These are phyloP conservation scores for Drosophila takahashii DNA, from an alignment of 1,140 invertebrate genomes.

Conservation along the genomic window DNA sequence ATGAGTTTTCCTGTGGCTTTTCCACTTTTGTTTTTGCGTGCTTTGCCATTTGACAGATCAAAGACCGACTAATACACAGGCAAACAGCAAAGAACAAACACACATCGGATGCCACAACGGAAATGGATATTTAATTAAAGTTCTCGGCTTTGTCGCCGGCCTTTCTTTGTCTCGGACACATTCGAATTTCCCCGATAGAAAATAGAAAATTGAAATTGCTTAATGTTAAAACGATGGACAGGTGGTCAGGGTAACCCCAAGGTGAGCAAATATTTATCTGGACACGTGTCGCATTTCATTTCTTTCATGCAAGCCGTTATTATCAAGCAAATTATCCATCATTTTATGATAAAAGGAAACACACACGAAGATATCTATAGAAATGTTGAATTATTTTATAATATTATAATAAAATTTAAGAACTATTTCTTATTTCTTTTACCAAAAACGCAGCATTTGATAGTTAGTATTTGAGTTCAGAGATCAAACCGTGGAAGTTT, in stretches of 20 bases:
- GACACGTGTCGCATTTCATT: background rate
- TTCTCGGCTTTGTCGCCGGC: slow-evolving; percentile 47
- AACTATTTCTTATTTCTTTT: no score
- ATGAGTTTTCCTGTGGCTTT: slow-evolving; percentile 71
- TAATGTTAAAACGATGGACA: slow-evolving; percentile 28
- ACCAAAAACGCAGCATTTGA: no score
- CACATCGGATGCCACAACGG: slow-evolving; percentile 51
- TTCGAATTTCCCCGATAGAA: slow-evolving; percentile 15
- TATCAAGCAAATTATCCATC: no score
- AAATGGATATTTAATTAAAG: slow-evolving; percentile 81
- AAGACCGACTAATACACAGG: slow-evolving; percentile 50
- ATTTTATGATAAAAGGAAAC: no score
- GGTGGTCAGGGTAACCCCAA: background rate
- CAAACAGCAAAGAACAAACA: slow-evolving; percentile 20
- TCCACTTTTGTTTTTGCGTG: slow-evolving; percentile 40
- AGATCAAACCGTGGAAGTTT: background rate
- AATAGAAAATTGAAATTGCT: slow-evolving; percentile 49
- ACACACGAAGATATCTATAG: no score
- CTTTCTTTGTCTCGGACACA: slow-evolving; percentile 24
- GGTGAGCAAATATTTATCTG: background rate
- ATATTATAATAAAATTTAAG: no score
- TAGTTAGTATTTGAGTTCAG: background rate
- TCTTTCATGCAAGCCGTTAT: background rate
- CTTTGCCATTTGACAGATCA: slow-evolving; percentile 56
- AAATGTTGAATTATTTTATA: no score